phyloP scores from a whole-genome alignment of 2,888 invertebrate genomes.

The Megastigmus dorsalis region DNA sequence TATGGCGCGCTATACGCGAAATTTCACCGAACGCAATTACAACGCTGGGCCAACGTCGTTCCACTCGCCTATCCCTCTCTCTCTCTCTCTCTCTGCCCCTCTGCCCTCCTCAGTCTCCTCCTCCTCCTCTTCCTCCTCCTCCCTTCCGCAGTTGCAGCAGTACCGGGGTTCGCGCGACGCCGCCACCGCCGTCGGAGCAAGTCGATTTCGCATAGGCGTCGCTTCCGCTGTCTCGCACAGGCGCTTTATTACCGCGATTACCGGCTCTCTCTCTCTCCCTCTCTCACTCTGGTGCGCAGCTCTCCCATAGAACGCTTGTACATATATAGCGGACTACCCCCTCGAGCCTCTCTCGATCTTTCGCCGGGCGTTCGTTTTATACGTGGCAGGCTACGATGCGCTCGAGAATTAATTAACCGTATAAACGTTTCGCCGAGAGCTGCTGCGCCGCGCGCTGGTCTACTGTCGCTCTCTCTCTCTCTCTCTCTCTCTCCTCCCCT shows the following conservation, averaged over 20 bases:
- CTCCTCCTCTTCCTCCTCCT: too few relatives aligned
- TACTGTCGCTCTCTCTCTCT: too few relatives aligned
- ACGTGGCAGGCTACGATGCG: background rate
- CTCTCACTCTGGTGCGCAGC: background rate
- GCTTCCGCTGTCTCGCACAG: conserved; percentile 33
- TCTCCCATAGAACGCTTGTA: too few relatives aligned
- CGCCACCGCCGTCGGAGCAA: too few relatives aligned
- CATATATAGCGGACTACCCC: too few relatives aligned
- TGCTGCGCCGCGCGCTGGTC: too few relatives aligned
- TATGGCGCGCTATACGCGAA: too few relatives aligned
- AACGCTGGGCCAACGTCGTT: conserved; percentile 6
- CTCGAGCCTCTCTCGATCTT: background rate
- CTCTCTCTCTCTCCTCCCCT: too few relatives aligned
- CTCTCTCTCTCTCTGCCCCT: too few relatives aligned
- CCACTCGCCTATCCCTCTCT: background rate
- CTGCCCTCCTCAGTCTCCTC: too few relatives aligned
- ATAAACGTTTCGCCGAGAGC: background rate
- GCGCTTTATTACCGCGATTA: conserved; percentile 47
- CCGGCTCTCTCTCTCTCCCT: background rate
- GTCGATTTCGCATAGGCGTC: conserved; percentile 41
- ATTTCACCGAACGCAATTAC: conserved; percentile 43
- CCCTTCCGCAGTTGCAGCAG: too few relatives aligned
- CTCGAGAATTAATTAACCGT: background rate
- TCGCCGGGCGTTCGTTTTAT: background rate
- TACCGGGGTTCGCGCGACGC: too few relatives aligned